These are phyloP conservation scores for Dasyprocta punctata DNA, from an alignment of 2,113 vertebrate genomes.

Conservation along the genomic window DNA sequence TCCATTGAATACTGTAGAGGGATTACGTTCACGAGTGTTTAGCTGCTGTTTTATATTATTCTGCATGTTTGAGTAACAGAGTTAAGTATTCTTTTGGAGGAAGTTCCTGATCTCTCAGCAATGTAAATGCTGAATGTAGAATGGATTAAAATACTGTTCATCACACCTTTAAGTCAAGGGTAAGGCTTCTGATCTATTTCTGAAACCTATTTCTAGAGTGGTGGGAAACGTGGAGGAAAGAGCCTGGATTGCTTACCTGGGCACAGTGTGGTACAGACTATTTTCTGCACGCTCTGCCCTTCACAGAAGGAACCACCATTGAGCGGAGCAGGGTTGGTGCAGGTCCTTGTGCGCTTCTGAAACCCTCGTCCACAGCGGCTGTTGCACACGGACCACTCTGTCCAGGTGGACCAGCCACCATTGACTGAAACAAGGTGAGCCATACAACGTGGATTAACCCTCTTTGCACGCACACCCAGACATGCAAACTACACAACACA, in stretches of 20 bases:
- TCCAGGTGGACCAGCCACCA: slow-evolving; percentile 97
- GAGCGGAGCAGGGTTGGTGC: slow-evolving; percentile 96
- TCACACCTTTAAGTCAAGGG: background rate
- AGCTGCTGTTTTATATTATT: slow-evolving; percentile 7
- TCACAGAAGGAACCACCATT: slow-evolving; percentile 96
- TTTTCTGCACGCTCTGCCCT: slow-evolving; percentile 94
- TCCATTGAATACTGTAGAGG: background rate
- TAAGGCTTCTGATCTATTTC: background rate
- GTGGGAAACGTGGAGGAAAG: background rate
- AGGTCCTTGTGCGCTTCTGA: slow-evolving; percentile 96
- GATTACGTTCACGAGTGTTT: slow-evolving; percentile 22
- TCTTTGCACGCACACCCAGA: background rate
- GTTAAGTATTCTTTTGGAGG: background rate
- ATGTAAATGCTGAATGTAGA: background rate
- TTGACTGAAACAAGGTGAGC: slow-evolving; percentile 89
- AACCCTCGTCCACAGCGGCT: slow-evolving; percentile 95
- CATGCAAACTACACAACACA: background rate
- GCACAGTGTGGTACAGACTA: slow-evolving; percentile 94
- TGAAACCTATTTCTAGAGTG: background rate
- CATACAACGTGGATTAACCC: background rate
- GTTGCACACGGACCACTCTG: slow-evolving; percentile 96
- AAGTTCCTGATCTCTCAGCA: slow-evolving; percentile 45
- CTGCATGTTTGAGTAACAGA: slow-evolving; percentile 50
- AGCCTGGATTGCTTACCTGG: slow-evolving; percentile 87
- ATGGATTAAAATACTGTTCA: background rate